A percentile compares a stretch with the other conserved stretches of the same genome.
phyloP scores from a whole-genome alignment of 2,888 invertebrate species.

The Andricus curvator region DNA sequence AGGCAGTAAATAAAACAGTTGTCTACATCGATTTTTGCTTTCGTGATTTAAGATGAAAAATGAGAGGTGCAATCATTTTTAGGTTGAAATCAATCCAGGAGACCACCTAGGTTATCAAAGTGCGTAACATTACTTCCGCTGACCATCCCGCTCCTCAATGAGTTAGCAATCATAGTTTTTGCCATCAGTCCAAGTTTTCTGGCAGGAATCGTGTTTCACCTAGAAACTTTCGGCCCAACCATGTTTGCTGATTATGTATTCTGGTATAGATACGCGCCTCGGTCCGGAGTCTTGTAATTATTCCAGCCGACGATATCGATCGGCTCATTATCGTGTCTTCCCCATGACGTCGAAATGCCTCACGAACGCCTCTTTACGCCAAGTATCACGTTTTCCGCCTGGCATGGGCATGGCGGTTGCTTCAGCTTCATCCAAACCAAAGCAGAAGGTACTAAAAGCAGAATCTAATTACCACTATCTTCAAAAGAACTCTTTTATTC shows the following conservation, averaged over 20 bases:
- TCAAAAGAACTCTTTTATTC: constrained; percentile 15
- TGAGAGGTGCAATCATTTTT: no score
- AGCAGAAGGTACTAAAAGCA: constrained; percentile 22
- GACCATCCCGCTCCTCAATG: no score
- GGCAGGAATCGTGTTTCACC: constrained; percentile 65
- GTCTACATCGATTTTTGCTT: no score
- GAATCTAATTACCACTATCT: constrained; percentile 35
- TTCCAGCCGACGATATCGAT: constrained; percentile 52
- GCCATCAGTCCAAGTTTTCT: constrained; percentile 61
- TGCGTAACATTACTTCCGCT: no score
- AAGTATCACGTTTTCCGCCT: constrained; percentile 33
- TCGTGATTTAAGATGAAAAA: no score
- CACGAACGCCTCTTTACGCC: constrained; percentile 13
- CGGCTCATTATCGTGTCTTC: constrained; percentile 56
- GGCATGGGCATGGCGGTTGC: not conserved
- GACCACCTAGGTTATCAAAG: no score
- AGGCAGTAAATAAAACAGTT: no score
- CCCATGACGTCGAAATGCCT: constrained; percentile 16
- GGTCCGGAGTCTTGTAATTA: constrained; percentile 50
- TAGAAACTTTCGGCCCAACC: constrained; percentile 46
- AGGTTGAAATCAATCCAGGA: no score
- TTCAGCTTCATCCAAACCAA: constrained; percentile 16
- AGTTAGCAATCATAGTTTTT: no score
- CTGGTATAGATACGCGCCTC: constrained; percentile 31
- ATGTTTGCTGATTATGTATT: constrained; percentile 52